These are phyloP conservation scores for Microchrysa polita DNA, from an alignment of 2,888 invertebrate genomes.

Conservation along the genomic window DNA sequence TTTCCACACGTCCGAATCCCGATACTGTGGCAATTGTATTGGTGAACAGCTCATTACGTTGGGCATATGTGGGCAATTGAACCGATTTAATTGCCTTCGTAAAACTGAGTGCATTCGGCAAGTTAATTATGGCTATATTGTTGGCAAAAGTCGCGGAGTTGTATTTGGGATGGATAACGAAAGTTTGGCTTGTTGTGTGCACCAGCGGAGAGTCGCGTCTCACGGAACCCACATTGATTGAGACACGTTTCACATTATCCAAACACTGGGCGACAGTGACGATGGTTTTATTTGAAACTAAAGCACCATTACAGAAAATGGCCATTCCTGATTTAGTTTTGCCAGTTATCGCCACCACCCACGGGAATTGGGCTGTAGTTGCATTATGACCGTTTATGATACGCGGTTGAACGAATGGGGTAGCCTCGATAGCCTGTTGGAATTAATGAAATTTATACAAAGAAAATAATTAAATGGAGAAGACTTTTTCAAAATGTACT, in stretches of 20 bases:
- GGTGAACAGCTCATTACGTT: background rate
- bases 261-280: conserved; percentile 43
- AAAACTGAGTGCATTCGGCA: conserved; percentile 19
- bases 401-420: conserved; percentile 29
- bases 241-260: conserved; percentile 14
- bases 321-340: conserved; percentile 4
- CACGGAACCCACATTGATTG: conserved; percentile 29
- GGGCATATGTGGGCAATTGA: conserved; percentile 7
- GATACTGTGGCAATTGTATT: conserved; percentile 2
- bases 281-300: conserved; percentile 25
- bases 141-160: conserved; percentile 27
- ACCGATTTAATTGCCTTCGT: conserved; percentile 17
- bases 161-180: conserved; percentile 26
- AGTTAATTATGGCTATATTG: conserved; percentile 28
- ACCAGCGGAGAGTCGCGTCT: conserved; percentile 26
- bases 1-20: conserved; percentile 25
- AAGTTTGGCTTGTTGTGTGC: background rate
- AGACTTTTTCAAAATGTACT: no score
- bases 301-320: conserved; percentile 33
- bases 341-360: conserved; percentile 10
- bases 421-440: background rate
- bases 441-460: no score
- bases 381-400: conserved; percentile 43
- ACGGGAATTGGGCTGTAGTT: conserved; percentile 38
- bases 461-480: no score